A percentile compares a stretch with the other conserved stretches of the same genome.
Evolutionary conservation across 2,113 vertebrate species (phyloP).

Genomic region (Mobula hypostoma): DNA sequence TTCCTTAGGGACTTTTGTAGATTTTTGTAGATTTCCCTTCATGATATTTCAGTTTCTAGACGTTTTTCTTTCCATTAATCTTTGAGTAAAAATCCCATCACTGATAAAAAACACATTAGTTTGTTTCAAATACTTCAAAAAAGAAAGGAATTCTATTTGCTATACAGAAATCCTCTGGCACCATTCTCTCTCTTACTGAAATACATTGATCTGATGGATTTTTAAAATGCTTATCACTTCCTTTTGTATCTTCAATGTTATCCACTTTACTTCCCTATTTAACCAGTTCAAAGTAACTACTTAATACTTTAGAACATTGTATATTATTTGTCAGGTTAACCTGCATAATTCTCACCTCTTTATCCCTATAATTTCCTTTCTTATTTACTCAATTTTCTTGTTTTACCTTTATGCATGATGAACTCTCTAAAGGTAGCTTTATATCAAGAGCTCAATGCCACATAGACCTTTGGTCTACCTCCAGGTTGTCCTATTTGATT

Average conservation of each 20-base stretch:
- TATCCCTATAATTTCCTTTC: neutral
- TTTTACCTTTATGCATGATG: neutral
- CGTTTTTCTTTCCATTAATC: neutral
- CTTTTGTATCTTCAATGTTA: neutral
- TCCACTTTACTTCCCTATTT: neutral
- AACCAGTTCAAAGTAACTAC: neutral
- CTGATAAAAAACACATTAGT: no score
- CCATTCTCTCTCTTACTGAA: neutral
- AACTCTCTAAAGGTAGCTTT: neutral
- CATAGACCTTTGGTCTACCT: neutral
- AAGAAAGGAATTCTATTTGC: neutral
- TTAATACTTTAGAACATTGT: neutral
- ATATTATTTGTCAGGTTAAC: neutral
- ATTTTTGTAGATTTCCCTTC: no score
- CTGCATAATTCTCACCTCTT: neutral
- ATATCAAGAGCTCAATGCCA: neutral
- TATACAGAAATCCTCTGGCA: neutral
- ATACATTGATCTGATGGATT: no score
- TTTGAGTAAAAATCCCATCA: neutral
- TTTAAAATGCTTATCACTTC: no score
- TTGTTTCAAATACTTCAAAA: neutral
- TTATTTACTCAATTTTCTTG: neutral
- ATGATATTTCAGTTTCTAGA: neutral
- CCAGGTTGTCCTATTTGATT: neutral
- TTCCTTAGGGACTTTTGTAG: no score